Evolutionary conservation across 2,113 vertebrate species (phyloP).

Genomic region (Caranx ignobilis): DNA sequence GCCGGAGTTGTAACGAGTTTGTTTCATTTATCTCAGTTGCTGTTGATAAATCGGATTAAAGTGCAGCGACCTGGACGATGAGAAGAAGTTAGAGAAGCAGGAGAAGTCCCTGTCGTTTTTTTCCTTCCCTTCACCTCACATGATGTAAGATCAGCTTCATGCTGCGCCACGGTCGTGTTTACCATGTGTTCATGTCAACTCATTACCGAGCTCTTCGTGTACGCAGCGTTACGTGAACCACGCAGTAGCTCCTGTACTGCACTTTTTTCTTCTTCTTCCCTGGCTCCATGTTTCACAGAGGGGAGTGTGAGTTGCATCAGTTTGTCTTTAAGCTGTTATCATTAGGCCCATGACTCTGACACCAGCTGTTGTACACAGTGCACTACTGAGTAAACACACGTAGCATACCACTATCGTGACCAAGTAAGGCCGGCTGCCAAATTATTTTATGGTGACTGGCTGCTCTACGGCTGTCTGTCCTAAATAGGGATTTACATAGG

Average conservation of each 20-base stretch:
- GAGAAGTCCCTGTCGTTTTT: background rate
- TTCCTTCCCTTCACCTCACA: slow-evolving; percentile 10
- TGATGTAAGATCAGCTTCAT: slow-evolving; percentile 12
- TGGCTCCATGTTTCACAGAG: slow-evolving; percentile 50
- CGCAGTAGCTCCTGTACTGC: slow-evolving; percentile 32
- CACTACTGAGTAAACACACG: slow-evolving; percentile 77
- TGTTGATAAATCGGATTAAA: background rate
- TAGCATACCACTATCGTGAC: slow-evolving; percentile 70
- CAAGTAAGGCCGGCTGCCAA: slow-evolving; percentile 76
- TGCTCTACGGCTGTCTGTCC: slow-evolving; percentile 55
- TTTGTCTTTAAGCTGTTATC: slow-evolving; percentile 74
- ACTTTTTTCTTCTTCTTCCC: background rate
- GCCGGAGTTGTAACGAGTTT: background rate
- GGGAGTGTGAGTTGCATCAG: slow-evolving; percentile 64
- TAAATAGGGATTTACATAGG: slow-evolving; percentile 75
- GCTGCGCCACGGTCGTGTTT: slow-evolving; percentile 10
- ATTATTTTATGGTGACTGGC: slow-evolving; percentile 67
- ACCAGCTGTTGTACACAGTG: slow-evolving; percentile 75
- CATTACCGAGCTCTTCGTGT: background rate
- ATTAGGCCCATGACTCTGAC: slow-evolving; percentile 61
- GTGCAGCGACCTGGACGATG: background rate
- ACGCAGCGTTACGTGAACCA: too few species aligned
- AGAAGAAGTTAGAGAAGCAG: too few species aligned
- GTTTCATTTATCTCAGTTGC: background rate
- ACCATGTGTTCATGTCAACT: slow-evolving; percentile 9